Evolutionary conservation across 2,113 vertebrate genomes (phyloP).

Genomic region (Laterallus jamaicensis): DNA sequence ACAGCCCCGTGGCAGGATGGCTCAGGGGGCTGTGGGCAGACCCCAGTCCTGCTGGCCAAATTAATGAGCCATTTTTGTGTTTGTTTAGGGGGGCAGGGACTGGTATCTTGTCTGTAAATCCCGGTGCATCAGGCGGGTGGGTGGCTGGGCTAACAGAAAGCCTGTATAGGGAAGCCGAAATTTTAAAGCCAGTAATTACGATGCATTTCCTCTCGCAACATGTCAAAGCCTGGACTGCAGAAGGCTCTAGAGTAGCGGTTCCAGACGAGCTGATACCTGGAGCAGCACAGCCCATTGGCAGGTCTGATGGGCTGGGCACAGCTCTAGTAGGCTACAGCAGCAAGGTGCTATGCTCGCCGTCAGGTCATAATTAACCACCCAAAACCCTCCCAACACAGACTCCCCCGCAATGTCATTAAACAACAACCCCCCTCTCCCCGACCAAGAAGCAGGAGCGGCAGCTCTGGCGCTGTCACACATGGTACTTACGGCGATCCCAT

Average conservation of each 20-base stretch:
- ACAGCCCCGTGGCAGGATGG: rapidly evolving
- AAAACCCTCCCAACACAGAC: rapidly evolving
- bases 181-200: not conserved
- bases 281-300: not conserved
- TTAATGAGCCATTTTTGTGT: not conserved
- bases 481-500: constrained; percentile 96
- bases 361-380: rapidly evolving
- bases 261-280: not conserved
- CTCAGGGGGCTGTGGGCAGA: not conserved
- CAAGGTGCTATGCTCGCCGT: not conserved
- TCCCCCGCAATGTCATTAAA: rapidly evolving
- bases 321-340: not conserved
- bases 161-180: not conserved
- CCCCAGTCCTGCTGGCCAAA: rapidly evolving
- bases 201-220: not conserved
- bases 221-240: not conserved
- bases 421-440: rapidly evolving
- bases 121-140: rapidly evolving
- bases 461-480: rapidly evolving
- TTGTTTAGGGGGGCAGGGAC: not conserved
- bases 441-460: rapidly evolving
- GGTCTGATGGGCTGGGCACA: not conserved
- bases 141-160: rapidly evolving
- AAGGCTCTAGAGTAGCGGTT: not conserved
- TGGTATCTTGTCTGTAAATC: rapidly evolving